phyloP scores from a whole-genome alignment of 2,888 invertebrate species.

The Alitta virens region DNA sequence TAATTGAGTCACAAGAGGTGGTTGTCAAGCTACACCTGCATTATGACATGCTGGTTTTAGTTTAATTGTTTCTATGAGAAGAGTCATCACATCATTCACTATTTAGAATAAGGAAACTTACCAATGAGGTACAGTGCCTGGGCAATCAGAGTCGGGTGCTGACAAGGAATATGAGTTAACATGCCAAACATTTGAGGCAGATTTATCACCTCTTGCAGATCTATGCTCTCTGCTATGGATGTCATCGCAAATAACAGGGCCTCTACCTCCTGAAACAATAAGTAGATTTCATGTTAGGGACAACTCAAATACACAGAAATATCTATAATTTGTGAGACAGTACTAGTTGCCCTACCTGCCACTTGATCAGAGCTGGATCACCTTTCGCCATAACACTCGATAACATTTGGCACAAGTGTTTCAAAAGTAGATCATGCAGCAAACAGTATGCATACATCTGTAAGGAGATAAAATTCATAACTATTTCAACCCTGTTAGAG shows the following conservation, averaged over 20 bases:
- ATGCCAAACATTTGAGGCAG: slow-evolving; percentile 65
- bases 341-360: slow-evolving; percentile 27
- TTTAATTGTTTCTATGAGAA: no score
- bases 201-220: slow-evolving; percentile 63
- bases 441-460: slow-evolving; percentile 84
- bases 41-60: no score
- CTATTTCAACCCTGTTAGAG: no score
- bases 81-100: no score
- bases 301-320: no score
- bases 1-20: no score
- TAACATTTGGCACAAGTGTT: slow-evolving; percentile 68
- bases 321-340: not conserved
- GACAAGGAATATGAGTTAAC: slow-evolving; percentile 66
- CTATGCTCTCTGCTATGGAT: slow-evolving; percentile 62
- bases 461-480: slow-evolving; percentile 25
- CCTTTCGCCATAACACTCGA: slow-evolving; percentile 32
- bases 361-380: slow-evolving; percentile 18
- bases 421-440: slow-evolving; percentile 69
- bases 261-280: slow-evolving; percentile 62
- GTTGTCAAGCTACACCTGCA: no score
- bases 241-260: slow-evolving; percentile 69
- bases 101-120: no score
- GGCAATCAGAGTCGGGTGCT: slow-evolving; percentile 66
- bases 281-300: not conserved
- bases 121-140: slow-evolving; percentile 77